Percentiles rank a stretch among this genome's conserved stretches.
Conservation (phyloP, 2,797 vertebrate species). For the Sphaeramia orbicularis region DNA sequence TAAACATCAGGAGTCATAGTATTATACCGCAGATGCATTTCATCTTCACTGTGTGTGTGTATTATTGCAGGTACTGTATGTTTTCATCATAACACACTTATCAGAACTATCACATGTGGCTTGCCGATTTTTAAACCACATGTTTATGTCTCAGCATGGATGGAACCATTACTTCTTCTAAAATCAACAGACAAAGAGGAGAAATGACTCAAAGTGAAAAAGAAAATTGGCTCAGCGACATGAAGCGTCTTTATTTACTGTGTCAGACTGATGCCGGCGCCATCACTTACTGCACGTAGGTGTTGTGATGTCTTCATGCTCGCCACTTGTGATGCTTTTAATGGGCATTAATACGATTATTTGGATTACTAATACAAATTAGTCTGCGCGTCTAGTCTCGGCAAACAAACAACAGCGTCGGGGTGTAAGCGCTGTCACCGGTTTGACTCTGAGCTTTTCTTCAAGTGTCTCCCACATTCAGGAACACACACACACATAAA, state of each 20-base stretch:
- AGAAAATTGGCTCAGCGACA: slow-evolving; percentile 54
- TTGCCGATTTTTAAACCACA: slow-evolving; percentile 18
- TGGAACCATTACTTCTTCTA: slow-evolving; percentile 8
- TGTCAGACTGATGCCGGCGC: slow-evolving; percentile 47
- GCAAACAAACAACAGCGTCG: slow-evolving; percentile 67
- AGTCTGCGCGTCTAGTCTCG: slow-evolving; percentile 78
- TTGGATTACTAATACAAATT: slow-evolving; percentile 87
- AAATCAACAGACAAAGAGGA: slow-evolving; percentile 45
- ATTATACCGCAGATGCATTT: slow-evolving; percentile 46
- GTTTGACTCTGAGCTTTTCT: slow-evolving; percentile 65
- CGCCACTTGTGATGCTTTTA: slow-evolving; percentile 82
- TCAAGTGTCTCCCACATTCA: slow-evolving; percentile 58
- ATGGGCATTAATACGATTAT: slow-evolving; percentile 88
- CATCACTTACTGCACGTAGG: slow-evolving; percentile 75
- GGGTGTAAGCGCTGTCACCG: slow-evolving; percentile 73
- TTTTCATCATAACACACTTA: slow-evolving; percentile 31
- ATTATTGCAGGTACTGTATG: slow-evolving; percentile 38
- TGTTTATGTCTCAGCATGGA: slow-evolving; percentile 14
- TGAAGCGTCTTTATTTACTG: slow-evolving; percentile 55
- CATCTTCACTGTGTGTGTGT: slow-evolving; percentile 26
- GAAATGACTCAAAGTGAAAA: slow-evolving; percentile 32
- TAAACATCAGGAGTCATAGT: slow-evolving; percentile 48
- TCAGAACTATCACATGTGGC: slow-evolving; percentile 33
- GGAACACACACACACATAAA: slow-evolving; percentile 33
- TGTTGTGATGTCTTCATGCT: slow-evolving; percentile 85